These are phyloP conservation scores for Synodontis membranacea DNA, from an alignment of 2,113 vertebrate species.

Conservation along the genomic window DNA sequence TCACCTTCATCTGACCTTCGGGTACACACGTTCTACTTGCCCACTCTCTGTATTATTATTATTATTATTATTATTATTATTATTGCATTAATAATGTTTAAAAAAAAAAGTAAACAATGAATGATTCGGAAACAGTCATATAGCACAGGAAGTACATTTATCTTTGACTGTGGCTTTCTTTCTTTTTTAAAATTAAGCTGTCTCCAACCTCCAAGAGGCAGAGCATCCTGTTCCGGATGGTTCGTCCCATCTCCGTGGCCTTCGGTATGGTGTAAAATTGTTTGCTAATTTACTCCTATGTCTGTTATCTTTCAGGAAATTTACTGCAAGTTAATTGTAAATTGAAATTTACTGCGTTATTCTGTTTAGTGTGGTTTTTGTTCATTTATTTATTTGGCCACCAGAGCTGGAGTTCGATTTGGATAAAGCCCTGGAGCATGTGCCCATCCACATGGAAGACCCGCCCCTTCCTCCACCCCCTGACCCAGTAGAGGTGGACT, in stretches of 20 bases:
- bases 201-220: conserved; percentile 93
- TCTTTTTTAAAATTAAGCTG: conserved; percentile 69
- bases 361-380: not conserved
- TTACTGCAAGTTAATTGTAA: not conserved
- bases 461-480: conserved; percentile 70
- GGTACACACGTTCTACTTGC: conserved; percentile 20
- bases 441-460: conserved; percentile 90
- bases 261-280: conserved; percentile 78
- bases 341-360: not conserved
- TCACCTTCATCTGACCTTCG: conserved; percentile 50
- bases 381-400: not conserved
- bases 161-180: not conserved
- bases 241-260: conserved; percentile 90
- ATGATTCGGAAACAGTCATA: not conserved
- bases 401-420: conserved; percentile 96
- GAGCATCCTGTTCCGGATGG: conserved; percentile 95
- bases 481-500: conserved; percentile 50
- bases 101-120: not conserved
- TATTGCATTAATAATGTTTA: not conserved
- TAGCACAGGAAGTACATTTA: not conserved
- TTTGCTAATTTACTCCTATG: not conserved
- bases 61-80: too few species aligned
- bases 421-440: conserved; percentile 92
- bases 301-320: not conserved
- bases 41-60: too few species aligned